phyloP scores from a whole-genome alignment of 1,140 invertebrate species.

The Chlorops oryzae region DNA sequence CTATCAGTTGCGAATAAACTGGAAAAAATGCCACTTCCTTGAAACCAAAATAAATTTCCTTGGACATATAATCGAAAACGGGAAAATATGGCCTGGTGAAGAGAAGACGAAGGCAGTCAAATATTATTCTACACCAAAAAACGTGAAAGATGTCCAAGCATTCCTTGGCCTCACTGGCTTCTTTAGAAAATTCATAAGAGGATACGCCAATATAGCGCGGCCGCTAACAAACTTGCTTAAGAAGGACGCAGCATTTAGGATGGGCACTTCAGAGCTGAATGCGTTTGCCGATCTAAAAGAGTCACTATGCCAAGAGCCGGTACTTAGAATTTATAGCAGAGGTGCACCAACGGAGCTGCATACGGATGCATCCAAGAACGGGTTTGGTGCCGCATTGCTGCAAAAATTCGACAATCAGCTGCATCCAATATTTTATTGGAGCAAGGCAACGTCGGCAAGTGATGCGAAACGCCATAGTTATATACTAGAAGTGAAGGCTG shows the following conservation, averaged over 20 bases:
- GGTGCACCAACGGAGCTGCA: background rate
- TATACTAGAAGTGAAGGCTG: too few species aligned
- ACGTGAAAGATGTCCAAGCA: background rate
- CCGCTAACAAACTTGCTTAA: background rate
- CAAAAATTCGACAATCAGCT: conserved; percentile 12
- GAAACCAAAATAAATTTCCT: conserved; percentile 17
- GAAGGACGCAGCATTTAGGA: background rate
- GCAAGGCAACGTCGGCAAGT: conserved; percentile 24
- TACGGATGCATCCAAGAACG: background rate
- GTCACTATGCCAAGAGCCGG: background rate
- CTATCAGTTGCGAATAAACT: too few species aligned
- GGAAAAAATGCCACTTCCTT: conserved; percentile 23
- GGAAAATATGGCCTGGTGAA: background rate
- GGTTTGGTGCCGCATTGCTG: too few species aligned
- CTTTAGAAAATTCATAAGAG: background rate
- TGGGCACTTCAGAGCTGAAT: background rate
- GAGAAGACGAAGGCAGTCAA: conserved; percentile 1
- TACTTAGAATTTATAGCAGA: background rate
- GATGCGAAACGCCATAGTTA: too few species aligned
- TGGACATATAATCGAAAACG: conserved; percentile 15
- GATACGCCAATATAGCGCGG: background rate
- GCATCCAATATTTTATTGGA: conserved; percentile 33
- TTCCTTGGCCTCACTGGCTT: background rate
- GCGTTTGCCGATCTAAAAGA: background rate
- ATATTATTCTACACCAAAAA: background rate